phyloP scores from a whole-genome alignment of 2,888 invertebrate genomes.

The Eremobia ochroleuca region DNA sequence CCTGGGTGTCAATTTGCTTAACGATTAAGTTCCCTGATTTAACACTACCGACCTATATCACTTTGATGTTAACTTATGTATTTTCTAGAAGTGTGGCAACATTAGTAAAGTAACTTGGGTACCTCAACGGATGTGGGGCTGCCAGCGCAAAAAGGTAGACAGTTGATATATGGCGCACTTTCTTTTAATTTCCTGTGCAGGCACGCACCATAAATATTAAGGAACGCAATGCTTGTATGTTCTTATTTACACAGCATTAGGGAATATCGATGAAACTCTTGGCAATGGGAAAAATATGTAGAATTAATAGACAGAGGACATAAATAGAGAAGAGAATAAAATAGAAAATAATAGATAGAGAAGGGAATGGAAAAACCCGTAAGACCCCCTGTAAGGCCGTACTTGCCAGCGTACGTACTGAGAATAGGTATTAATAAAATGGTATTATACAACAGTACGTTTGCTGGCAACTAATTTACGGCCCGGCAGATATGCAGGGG shows the following conservation, averaged over 20 bases:
- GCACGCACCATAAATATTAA: slow-evolving; percentile 16
- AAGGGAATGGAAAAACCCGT: not conserved
- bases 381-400: no score
- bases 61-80: not conserved
- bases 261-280: not conserved
- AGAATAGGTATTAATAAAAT: no score
- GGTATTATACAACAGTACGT: no score
- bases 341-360: not conserved
- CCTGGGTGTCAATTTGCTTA: not conserved
- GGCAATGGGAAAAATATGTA: not conserved
- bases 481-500: not conserved
- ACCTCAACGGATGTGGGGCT: not conserved
- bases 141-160: slow-evolving; percentile 21
- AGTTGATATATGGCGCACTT: slow-evolving; percentile 32
- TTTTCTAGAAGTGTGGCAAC: slow-evolving; percentile 12
- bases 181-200: slow-evolving; percentile 48
- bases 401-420: no score
- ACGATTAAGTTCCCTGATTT: not conserved
- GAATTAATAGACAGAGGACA: not conserved
- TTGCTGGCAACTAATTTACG: no score
- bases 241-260: not conserved
- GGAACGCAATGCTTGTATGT: not conserved
- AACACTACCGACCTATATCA: not conserved
- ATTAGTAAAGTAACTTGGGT: not conserved
- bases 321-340: not conserved